These are phyloP conservation scores for Triplophysa dalaica DNA, from an alignment of 2,113 vertebrate genomes.

Conservation along the genomic window DNA sequence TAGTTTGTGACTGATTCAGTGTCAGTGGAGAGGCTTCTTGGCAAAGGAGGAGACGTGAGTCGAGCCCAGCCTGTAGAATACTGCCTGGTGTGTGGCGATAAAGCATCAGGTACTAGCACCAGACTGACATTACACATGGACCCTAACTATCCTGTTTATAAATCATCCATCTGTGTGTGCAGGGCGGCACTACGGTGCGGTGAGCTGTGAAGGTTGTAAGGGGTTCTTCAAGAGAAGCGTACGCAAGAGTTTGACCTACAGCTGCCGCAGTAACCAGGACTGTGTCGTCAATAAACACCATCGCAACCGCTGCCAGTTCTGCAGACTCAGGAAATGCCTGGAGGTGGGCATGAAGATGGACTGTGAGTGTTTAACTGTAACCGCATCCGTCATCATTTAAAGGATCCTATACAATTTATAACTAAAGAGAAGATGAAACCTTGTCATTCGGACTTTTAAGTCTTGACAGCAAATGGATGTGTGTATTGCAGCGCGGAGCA, in stretches of 20 bases:
- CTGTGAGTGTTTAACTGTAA: slow-evolving; percentile 79
- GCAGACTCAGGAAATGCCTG: slow-evolving; percentile 93
- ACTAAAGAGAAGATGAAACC: no score
- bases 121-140: no score
- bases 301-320: slow-evolving; percentile 97
- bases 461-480: no score
- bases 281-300: slow-evolving; percentile 99
- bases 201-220: slow-evolving; percentile 98
- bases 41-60: slow-evolving; percentile 85
- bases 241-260: slow-evolving; percentile 95
- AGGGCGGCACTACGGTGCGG: slow-evolving; percentile 98
- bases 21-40: slow-evolving; percentile 91
- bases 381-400: not conserved
- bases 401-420: no score
- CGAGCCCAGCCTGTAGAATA: slow-evolving; percentile 92
- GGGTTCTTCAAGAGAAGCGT: slow-evolving; percentile 99
- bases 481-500: not conserved
- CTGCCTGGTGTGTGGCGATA: slow-evolving; percentile 96
- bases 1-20: slow-evolving; percentile 96
- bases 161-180: slow-evolving; percentile 36
- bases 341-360: slow-evolving; percentile 99
- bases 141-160: no score
- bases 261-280: slow-evolving; percentile 96
- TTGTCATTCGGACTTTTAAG: no score
- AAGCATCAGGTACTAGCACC: slow-evolving; percentile 87